These are phyloP conservation scores for Urosaurus nigricauda DNA, from an alignment of 2,797 vertebrate species.

Conservation along the genomic window DNA sequence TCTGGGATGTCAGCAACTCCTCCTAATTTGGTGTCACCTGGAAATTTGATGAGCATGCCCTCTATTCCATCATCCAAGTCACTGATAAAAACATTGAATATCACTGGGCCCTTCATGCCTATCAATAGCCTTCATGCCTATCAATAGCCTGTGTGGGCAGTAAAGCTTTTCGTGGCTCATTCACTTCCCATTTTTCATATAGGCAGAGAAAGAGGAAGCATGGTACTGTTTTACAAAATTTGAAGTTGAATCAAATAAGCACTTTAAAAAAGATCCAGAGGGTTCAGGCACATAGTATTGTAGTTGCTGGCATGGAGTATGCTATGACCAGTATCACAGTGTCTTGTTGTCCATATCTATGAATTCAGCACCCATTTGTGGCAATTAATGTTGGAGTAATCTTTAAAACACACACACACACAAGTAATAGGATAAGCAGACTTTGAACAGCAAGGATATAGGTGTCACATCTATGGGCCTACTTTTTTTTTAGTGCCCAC, in stretches of 20 bases:
- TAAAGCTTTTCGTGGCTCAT: neutral
- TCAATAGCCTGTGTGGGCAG: neutral
- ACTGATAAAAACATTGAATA: too few relatives aligned
- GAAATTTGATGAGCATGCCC: too few relatives aligned
- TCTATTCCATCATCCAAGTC: too few relatives aligned
- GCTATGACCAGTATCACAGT: neutral
- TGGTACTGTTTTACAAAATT: neutral
- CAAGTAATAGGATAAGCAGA: neutral
- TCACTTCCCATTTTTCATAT: neutral
- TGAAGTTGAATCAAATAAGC: neutral
- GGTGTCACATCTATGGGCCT: neutral
- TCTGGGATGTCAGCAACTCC: too few relatives aligned
- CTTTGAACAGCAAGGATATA: neutral
- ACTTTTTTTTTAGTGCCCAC: neutral
- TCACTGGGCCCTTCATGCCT: too few relatives aligned
- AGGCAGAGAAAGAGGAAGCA: neutral
- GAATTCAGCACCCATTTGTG: neutral
- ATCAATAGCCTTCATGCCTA: too few relatives aligned
- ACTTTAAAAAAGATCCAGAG: neutral
- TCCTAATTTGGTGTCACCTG: too few relatives aligned
- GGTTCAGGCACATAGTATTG: constrained; percentile 5
- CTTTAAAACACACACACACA: neutral
- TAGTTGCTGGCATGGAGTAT: neutral
- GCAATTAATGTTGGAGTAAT: neutral
- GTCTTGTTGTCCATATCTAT: neutral